A percentile compares a stretch with the other conserved stretches of the same genome.
Evolutionary conservation across 1,140 invertebrate genomes (phyloP).

Genomic region (Oedothorax gibbosus): DNA sequence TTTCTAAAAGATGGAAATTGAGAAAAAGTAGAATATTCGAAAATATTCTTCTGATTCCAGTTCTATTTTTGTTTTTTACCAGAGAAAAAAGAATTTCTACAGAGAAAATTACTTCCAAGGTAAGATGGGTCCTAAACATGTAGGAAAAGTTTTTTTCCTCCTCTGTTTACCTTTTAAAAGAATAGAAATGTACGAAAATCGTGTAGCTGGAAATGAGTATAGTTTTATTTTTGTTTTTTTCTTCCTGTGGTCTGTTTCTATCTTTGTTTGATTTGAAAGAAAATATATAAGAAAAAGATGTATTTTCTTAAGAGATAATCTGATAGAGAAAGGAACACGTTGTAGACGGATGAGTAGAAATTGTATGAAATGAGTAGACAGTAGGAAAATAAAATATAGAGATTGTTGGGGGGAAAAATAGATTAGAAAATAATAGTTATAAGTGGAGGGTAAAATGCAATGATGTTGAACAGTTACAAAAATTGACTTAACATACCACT

Average conservation of each 20-base stretch:
- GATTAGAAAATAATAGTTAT: too few species aligned
- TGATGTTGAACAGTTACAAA: too few species aligned
- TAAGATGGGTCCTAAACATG: constrained; percentile 24
- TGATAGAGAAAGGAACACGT: background rate
- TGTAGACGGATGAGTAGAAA: background rate
- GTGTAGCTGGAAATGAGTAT: background rate
- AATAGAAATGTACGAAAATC: background rate
- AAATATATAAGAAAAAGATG: constrained; percentile 40
- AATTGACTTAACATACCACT: too few species aligned
- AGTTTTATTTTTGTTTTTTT: background rate
- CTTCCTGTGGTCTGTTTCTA: background rate
- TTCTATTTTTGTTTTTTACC: background rate
- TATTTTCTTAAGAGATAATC: constrained; percentile 47
- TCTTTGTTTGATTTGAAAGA: background rate
- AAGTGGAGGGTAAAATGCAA: too few species aligned
- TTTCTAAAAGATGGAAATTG: constrained; percentile 27
- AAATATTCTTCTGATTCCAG: constrained; percentile 37
- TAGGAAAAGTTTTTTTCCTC: background rate
- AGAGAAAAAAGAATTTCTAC: constrained; percentile 17
- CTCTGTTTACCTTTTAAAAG: background rate
- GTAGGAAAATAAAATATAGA: too few species aligned
- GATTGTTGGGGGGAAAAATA: too few species aligned
- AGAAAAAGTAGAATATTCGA: background rate
- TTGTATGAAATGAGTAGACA: background rate
- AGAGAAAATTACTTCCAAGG: constrained; percentile 37